These are phyloP conservation scores for Orthosia gothica DNA, from an alignment of 2,888 invertebrate species.

Conservation along the genomic window DNA sequence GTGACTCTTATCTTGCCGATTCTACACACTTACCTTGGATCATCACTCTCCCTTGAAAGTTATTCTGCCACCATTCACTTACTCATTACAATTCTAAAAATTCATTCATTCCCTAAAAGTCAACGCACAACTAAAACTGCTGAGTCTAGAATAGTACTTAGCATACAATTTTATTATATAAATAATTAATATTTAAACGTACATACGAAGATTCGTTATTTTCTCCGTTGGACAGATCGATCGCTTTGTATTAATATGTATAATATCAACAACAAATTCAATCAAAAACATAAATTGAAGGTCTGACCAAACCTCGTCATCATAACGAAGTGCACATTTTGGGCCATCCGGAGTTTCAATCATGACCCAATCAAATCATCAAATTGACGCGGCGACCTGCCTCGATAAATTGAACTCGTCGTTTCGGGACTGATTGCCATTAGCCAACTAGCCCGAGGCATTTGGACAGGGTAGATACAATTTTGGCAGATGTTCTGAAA, in stretches of 20 bases:
- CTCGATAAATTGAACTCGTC: conserved; percentile 8
- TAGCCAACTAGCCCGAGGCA: background rate
- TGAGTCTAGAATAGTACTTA: no score
- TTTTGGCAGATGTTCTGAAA: background rate
- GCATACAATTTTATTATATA: no score
- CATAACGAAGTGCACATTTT: conserved; percentile 4
- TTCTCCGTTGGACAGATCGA: no score
- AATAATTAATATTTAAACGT: no score
- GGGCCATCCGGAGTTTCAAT: background rate
- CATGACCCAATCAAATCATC: conserved; percentile 31
- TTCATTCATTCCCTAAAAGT: no score
- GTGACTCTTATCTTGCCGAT: background rate
- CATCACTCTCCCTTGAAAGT: background rate
- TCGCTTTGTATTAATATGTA: no score
- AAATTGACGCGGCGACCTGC: conserved; percentile 1
- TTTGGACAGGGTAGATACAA: background rate
- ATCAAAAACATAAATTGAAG: background rate
- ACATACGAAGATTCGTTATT: no score
- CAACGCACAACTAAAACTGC: no score
- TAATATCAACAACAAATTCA: background rate
- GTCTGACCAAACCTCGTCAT: background rate
- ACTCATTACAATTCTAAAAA: no score
- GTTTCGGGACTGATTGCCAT: conserved; percentile 4
- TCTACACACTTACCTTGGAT: background rate
- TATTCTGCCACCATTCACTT: no score